Conservation (phyloP, 30 jellyfish, hydroid and myxozoan species). For the Chrysaora quinquecirrha region DNA sequence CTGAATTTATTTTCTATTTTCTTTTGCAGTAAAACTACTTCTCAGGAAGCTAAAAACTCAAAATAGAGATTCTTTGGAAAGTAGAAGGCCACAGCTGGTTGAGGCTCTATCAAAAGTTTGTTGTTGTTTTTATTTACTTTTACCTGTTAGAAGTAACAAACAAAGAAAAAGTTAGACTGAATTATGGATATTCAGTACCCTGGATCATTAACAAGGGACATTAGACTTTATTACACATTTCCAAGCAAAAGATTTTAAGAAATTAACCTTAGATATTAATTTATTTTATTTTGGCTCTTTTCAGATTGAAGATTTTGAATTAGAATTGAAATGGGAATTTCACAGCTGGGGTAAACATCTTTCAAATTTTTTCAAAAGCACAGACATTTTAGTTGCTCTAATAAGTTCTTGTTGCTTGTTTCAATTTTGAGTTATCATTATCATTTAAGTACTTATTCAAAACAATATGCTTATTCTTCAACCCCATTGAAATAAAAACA, state of each 20-base stretch:
- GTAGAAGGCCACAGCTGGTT: constrained; percentile 84
- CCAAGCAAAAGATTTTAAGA: no score
- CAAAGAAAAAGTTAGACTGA: no score
- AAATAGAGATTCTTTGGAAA: constrained; percentile 70
- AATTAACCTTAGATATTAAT: no score
- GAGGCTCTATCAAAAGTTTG: constrained; percentile 77
- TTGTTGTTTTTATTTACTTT: neutral
- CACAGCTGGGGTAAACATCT: constrained; percentile 93
- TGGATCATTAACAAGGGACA: neutral
- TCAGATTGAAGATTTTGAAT: constrained; percentile 64
- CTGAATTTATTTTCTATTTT: neutral
- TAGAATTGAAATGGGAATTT: constrained; percentile 92
- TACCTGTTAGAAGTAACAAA: neutral
- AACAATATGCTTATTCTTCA: no score
- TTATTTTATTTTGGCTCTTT: neutral
- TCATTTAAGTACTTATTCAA: neutral
- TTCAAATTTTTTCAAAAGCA: neutral
- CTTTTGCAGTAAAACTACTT: constrained; percentile 71
- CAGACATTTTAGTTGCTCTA: neutral
- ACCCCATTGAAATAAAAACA: no score
- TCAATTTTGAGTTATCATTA: neutral
- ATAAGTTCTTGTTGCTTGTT: neutral
- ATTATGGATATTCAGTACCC: neutral
- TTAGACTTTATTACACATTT: neutral
- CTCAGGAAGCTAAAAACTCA: constrained; percentile 73